Percentiles rank a stretch among this genome's conserved stretches.
phyloP scores from a whole-genome alignment of 1,140 invertebrate species.

The Paraescarpia echinospica region DNA sequence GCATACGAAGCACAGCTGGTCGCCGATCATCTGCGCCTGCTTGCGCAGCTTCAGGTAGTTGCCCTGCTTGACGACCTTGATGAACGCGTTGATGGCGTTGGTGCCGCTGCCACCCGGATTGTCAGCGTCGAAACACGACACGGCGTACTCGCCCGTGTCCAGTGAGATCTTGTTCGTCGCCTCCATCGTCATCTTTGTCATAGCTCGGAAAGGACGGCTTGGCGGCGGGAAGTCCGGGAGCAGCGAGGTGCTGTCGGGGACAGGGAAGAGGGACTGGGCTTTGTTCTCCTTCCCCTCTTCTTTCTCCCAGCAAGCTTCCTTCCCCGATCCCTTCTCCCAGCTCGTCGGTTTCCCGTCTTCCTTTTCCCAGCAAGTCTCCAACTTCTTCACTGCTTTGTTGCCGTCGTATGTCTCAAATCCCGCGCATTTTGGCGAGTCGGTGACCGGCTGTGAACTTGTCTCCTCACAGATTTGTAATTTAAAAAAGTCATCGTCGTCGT shows the following conservation, averaged over 20 bases:
- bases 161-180: not conserved
- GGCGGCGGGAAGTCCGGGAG: not conserved
- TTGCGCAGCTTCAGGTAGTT: constrained; percentile 30
- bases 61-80: constrained; percentile 30
- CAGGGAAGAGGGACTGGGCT: not conserved
- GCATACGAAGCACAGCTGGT: constrained; percentile 28
- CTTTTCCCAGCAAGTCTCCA: not conserved
- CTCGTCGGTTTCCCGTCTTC: not conserved
- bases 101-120: not conserved
- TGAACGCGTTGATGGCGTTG: constrained; percentile 3
- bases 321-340: not conserved
- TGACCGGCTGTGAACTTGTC: not conserved
- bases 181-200: not conserved
- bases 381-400: not conserved
- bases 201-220: not conserved
- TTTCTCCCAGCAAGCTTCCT: not conserved
- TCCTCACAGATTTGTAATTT: not conserved
- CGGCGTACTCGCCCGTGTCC: constrained; percentile 26
- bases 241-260: not conserved
- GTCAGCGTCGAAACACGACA: constrained; percentile 17
- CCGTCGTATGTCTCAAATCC: not conserved
- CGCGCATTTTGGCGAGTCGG: not conserved
- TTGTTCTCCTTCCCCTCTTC: constrained; percentile 3
- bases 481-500: not conserved
- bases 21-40: constrained; percentile 27